Evolutionary conservation across 2,113 vertebrate species (phyloP).

Genomic region (Callionymus lyra): DNA sequence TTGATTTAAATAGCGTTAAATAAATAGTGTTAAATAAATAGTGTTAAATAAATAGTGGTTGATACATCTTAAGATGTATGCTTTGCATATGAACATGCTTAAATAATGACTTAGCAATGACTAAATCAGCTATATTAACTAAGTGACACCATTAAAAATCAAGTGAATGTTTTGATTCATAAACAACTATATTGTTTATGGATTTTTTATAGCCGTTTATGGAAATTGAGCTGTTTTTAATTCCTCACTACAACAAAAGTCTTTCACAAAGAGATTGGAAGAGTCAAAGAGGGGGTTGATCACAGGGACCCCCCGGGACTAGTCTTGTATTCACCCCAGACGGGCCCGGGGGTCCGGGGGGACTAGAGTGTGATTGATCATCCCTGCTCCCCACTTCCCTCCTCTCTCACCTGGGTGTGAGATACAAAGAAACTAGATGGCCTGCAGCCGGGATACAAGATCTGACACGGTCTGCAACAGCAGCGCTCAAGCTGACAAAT

Average conservation of each 20-base stretch:
- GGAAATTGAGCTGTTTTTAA: too few relatives aligned
- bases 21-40: too few relatives aligned
- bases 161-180: too few relatives aligned
- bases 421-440: conserved; percentile 29
- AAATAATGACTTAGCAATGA: too few relatives aligned
- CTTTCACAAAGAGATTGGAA: conserved; percentile 14
- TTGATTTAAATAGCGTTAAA: too few relatives aligned
- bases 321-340: conserved; percentile 54
- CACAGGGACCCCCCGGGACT: conserved; percentile 51
- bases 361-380: conserved; percentile 55
- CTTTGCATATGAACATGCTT: too few relatives aligned
- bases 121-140: too few relatives aligned
- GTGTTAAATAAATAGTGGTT: too few relatives aligned
- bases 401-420: conserved; percentile 66
- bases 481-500: not conserved
- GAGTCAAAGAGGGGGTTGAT: conserved; percentile 41
- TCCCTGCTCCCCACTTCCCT: conserved; percentile 32
- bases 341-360: conserved; percentile 43
- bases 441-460: conserved; percentile 9
- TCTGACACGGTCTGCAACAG: not conserved
- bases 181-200: not conserved
- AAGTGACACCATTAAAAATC: too few relatives aligned
- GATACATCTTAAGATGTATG: too few relatives aligned
- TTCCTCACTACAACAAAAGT: conserved; percentile 7
- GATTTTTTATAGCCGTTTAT: too few relatives aligned